A percentile compares a stretch with the other conserved stretches of the same genome.
Conservation (phyloP, 2,888 invertebrate genomes). For the Phlogophora meticulosa region DNA sequence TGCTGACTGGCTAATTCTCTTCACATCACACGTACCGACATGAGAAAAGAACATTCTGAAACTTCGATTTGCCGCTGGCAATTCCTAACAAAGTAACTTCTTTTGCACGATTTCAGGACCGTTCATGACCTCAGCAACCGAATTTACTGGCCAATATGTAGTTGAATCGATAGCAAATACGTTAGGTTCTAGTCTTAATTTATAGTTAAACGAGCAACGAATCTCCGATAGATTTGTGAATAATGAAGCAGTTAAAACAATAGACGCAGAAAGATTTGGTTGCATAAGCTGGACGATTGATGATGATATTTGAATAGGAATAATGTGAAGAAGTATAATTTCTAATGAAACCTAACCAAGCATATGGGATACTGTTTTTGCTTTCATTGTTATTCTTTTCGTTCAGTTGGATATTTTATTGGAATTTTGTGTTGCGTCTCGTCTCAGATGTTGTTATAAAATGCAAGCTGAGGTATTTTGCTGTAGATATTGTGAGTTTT, state of each 20-base stretch:
- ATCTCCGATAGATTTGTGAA: slow-evolving; percentile 35
- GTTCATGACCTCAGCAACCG: slow-evolving; percentile 14
- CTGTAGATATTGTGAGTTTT: neutral
- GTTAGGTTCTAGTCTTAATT: slow-evolving; percentile 43
- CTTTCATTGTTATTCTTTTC: too few relatives aligned
- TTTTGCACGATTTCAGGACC: slow-evolving; percentile 18
- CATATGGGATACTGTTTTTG: too few relatives aligned
- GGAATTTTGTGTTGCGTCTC: too few relatives aligned
- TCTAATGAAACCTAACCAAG: neutral
- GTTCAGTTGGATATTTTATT: too few relatives aligned
- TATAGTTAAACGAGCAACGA: slow-evolving; percentile 36
- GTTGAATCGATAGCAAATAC: slow-evolving; percentile 25
- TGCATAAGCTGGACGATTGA: slow-evolving; percentile 14
- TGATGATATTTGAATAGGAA: slow-evolving; percentile 3
- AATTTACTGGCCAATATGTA: slow-evolving; percentile 37
- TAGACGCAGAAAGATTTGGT: slow-evolving; percentile 18
- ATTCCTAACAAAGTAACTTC: slow-evolving; percentile 22
- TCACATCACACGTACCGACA: neutral
- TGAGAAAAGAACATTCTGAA: slow-evolving; percentile 26
- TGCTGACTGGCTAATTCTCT: slow-evolving; percentile 1
- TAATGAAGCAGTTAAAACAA: slow-evolving; percentile 35
- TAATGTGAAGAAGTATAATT: neutral
- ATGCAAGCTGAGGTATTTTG: too few relatives aligned
- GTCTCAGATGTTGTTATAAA: too few relatives aligned
- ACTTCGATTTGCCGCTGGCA: slow-evolving; percentile 27